Base-by-base conservation (phyloP, 2,797 vertebrate genomes). In the Otolemur crassicaudatus region DNA sequence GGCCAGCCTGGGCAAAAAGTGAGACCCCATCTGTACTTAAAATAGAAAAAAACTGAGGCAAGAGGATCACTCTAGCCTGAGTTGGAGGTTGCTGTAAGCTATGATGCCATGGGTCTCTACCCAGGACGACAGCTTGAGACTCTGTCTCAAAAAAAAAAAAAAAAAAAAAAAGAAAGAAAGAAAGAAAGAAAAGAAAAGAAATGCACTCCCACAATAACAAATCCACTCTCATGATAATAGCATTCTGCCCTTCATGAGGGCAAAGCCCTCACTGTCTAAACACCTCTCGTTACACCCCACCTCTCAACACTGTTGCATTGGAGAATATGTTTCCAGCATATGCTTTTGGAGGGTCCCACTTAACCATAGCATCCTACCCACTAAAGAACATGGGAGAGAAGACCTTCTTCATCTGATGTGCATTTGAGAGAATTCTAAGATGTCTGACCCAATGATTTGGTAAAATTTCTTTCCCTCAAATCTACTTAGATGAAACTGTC, bases 331-430 rank as follows among this genome's bases (percentile, higher is more conserved):
- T 46, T 46, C 46, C 46, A 49, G 49, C 49, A 49, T 49, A 49
- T 49, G 13, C 49, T 73, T 49, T 49, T 49, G 49, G 34, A 34
- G 23, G 23, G 69, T 23, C 34, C 22, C 14, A 40, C 27, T 40
- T 23, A 73, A 73, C 23, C 70, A 40, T 14, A 72, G 70, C 37
- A 40, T 22, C 34, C 19, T 72, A 40, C 27, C 34, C n/a, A 95
- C 87, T 92, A 90, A 97, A 88, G 95, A 87, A 77, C 4, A 70
- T 46, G 14, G 60, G 53, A 97, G 94, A 97, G 97, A 97, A 91
- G 88, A 97, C 94, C 97, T 97, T 97, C 93, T 90, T 96, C 86
- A 97, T 96, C 95, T 49, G 88, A 86, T 94, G 97, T 96, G 95
- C 93, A 97, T 75, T 84, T 97, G 83, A 97, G 94, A 97, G 79